Conservation (phyloP, 2,113 vertebrate species). For the Dolichotis patagonum region DNA sequence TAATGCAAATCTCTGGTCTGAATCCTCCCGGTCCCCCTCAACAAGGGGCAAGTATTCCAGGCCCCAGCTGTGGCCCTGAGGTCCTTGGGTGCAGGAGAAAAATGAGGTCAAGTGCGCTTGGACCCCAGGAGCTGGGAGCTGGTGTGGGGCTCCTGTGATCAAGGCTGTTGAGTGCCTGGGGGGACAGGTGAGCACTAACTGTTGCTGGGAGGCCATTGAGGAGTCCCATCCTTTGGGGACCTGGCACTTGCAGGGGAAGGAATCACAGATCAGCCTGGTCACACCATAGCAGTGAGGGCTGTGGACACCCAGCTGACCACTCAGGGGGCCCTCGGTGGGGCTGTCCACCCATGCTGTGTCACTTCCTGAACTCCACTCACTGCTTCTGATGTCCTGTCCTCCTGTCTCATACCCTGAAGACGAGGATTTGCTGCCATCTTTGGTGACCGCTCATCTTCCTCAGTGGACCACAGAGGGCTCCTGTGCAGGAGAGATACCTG, state of each 20-base stretch:
- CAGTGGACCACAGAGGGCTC: neutral
- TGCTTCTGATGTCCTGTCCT: neutral
- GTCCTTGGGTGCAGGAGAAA: neutral
- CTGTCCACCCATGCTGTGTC: neutral
- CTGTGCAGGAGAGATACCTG: neutral
- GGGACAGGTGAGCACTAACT: too few relatives aligned
- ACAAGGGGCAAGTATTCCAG: neutral
- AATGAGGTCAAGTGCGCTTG: neutral
- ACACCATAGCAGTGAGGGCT: too few relatives aligned
- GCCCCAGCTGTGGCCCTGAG: neutral
- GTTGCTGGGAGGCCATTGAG: neutral
- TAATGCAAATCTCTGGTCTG: neutral
- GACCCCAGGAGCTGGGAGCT: neutral
- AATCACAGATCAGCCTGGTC: neutral
- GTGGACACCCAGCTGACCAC: neutral
- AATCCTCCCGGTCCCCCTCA: neutral
- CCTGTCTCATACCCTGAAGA: neutral
- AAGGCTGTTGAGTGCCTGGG: too few relatives aligned
- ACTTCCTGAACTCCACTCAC: neutral
- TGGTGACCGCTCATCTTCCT: neutral
- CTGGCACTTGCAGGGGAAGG: neutral
- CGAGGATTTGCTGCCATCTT: neutral
- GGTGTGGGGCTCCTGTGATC: neutral
- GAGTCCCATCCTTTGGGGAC: neutral
- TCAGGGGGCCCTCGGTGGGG: rapidly evolving